These are phyloP conservation scores for Ancistrus triradiatus DNA, from an alignment of 2,113 vertebrate species.

Conservation along the genomic window DNA sequence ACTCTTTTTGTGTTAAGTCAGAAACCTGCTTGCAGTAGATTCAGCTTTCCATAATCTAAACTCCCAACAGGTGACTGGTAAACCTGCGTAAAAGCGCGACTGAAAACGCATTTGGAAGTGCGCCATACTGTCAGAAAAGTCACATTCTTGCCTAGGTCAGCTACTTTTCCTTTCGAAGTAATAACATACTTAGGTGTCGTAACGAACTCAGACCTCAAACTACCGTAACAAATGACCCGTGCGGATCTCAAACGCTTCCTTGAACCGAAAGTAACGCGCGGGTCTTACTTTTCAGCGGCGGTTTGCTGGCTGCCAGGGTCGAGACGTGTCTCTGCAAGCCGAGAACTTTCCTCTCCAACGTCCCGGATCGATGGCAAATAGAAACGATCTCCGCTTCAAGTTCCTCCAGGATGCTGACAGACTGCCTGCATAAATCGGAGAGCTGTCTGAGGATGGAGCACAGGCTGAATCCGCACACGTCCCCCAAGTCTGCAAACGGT, in stretches of 20 bases:
- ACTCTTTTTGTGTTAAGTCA: no score
- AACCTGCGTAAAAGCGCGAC: neutral
- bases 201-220: neutral
- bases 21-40: no score
- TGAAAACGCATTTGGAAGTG: neutral
- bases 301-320: conserved; percentile 55
- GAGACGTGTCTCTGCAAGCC: conserved; percentile 63
- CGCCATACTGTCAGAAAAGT: no score
- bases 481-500: conserved; percentile 61
- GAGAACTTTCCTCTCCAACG: conserved; percentile 63
- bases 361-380: conserved; percentile 63
- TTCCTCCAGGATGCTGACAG: conserved; percentile 71
- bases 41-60: no score
- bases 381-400: conserved; percentile 69
- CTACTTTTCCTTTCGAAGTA: neutral
- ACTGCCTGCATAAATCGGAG: conserved; percentile 70
- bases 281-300: conserved; percentile 62
- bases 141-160: neutral
- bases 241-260: no score
- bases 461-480: conserved; percentile 65
- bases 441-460: conserved; percentile 70
- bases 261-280: neutral
- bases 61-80: neutral
- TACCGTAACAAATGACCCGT: conserved; percentile 17
- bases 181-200: no score